phyloP scores from a whole-genome alignment of 2,888 invertebrate species.

The Spodoptera picta region DNA sequence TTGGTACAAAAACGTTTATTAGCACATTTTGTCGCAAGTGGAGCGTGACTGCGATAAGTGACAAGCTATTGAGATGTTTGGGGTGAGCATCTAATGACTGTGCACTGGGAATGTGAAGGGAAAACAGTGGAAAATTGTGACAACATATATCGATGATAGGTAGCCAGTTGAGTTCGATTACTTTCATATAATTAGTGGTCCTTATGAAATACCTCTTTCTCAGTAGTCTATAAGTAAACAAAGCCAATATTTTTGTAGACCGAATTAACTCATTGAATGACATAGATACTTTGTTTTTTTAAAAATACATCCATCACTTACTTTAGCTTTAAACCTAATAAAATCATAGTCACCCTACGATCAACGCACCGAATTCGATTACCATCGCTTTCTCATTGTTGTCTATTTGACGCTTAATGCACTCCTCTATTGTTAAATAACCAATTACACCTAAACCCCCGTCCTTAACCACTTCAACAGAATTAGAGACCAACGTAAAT shows the following conservation, averaged over 20 bases:
- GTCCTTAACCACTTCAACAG: slow-evolving; percentile 40
- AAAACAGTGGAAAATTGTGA: slow-evolving; percentile 12
- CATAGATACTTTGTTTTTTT: too few relatives aligned
- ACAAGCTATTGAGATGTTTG: slow-evolving; percentile 77
- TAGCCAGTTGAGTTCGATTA: too few relatives aligned
- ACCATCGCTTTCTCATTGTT: slow-evolving; percentile 76
- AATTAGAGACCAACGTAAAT: slow-evolving; percentile 50
- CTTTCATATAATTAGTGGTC: neutral
- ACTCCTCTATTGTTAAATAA: slow-evolving; percentile 60
- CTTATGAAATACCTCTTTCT: neutral
- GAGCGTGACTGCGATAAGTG: slow-evolving; percentile 81
- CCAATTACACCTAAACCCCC: slow-evolving; percentile 60
- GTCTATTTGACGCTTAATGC: slow-evolving; percentile 74
- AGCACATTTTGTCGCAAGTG: slow-evolving; percentile 79
- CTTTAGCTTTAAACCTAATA: neutral
- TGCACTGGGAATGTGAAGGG: slow-evolving; percentile 37
- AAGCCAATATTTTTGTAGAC: too few relatives aligned
- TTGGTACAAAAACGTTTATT: slow-evolving; percentile 82
- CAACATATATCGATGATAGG: neutral
- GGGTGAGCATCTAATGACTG: slow-evolving; percentile 59
- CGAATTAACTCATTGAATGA: too few relatives aligned
- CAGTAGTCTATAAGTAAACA: too few relatives aligned
- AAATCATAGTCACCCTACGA: slow-evolving; percentile 62
- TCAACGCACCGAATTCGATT: slow-evolving; percentile 78
- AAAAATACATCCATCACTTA: neutral